Conservation (phyloP, 2,113 vertebrate species). For the Pseudorectes ferrugineus region DNA sequence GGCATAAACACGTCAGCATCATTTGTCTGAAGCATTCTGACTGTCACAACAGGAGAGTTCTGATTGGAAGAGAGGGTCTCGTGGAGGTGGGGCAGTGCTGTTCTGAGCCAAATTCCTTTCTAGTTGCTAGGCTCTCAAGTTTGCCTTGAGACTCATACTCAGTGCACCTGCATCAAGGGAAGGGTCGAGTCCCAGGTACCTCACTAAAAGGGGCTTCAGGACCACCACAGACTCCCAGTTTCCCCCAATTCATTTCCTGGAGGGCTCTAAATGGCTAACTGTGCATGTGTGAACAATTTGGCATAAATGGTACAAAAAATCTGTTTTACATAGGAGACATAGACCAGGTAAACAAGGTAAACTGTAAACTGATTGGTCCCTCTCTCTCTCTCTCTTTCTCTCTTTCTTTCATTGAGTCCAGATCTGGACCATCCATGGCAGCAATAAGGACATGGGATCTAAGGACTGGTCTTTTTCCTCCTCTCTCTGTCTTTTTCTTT, state of each 20-base stretch:
- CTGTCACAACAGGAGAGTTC: neutral
- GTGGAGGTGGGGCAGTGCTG: neutral
- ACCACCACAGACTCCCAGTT: neutral
- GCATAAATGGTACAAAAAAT: neutral
- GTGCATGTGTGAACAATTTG: neutral
- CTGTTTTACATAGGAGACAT: neutral
- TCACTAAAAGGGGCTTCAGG: neutral
- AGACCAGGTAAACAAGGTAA: neutral
- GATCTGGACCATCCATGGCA: neutral
- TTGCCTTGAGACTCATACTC: neutral
- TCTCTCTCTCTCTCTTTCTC: neutral
- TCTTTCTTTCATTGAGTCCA: neutral
- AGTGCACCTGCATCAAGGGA: neutral
- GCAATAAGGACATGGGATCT: neutral
- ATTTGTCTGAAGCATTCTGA: neutral
- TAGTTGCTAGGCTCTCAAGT: neutral
- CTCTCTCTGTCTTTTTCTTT: neutral
- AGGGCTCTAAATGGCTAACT: neutral
- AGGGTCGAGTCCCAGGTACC: rapidly evolving
- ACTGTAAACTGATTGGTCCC: neutral
- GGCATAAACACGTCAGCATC: neutral
- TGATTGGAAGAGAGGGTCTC: too few species aligned
- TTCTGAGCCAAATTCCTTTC: neutral
- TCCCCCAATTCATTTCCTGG: rapidly evolving
- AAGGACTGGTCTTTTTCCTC: neutral